phyloP scores from a whole-genome alignment of 2,797 vertebrate species.

The Crax fasciolata region DNA sequence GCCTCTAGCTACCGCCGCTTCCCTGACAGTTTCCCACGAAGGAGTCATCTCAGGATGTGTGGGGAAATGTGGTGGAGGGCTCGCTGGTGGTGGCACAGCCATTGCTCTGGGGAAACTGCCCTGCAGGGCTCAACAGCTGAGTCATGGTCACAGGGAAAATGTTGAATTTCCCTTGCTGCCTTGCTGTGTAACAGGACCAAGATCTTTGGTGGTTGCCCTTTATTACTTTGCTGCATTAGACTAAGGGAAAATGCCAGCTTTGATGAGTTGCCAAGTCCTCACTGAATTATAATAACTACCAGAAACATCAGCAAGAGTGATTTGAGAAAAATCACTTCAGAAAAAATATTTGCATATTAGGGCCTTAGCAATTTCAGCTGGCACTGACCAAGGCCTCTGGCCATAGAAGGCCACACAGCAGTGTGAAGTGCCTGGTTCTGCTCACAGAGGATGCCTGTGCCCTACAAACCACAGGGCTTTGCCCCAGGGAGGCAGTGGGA shows the following conservation, averaged over 20 bases:
- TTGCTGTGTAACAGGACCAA: neutral
- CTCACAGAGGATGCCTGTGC: neutral
- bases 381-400: neutral
- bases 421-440: neutral
- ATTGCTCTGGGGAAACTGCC: neutral
- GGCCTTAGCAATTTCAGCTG: constrained; percentile 33
- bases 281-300: constrained; percentile 38
- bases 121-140: constrained; percentile 14
- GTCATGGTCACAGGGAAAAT: neutral
- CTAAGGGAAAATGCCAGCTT: constrained; percentile 34
- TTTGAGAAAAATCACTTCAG: constrained; percentile 1
- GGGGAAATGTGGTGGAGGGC: neutral
- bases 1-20: neutral
- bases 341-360: neutral
- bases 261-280: constrained; percentile 34
- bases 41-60: neutral
- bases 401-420: neutral
- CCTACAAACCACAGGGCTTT: neutral
- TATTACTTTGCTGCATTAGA: constrained; percentile 36
- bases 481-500: neutral
- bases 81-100: neutral
- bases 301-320: constrained; percentile 25
- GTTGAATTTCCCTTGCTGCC: neutral
- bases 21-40: neutral
- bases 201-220: neutral